Evolutionary conservation across 2,113 vertebrate genomes (phyloP).

Genomic region (Suncus etruscus): DNA sequence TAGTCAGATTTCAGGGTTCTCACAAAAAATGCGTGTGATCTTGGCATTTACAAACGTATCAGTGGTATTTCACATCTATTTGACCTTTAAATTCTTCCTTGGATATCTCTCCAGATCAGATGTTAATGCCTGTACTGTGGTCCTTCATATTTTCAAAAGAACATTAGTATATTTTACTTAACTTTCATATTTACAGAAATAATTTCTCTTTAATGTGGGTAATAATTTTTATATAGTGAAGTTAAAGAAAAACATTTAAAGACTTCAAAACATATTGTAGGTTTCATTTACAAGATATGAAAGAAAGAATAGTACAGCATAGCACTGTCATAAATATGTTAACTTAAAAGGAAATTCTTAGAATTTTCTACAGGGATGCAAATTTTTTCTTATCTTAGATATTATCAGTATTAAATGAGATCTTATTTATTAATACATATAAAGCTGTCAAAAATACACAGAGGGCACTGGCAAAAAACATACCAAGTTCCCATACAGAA

Average conservation of each 20-base stretch:
- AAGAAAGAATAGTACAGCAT: not conserved
- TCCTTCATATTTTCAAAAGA: not conserved
- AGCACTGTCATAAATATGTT: slow-evolving; percentile 12
- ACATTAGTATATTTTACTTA: not conserved
- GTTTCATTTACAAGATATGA: slow-evolving; percentile 49
- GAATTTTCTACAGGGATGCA: slow-evolving; percentile 4
- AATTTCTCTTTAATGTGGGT: not conserved
- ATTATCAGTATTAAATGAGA: slow-evolving; percentile 3
- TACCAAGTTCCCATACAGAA: slow-evolving; percentile 14
- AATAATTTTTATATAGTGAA: not conserved
- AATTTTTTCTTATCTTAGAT: slow-evolving; percentile 13
- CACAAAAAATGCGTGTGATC: not conserved
- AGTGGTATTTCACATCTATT: not conserved
- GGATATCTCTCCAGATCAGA: not conserved
- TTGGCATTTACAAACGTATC: not conserved
- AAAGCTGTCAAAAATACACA: not conserved
- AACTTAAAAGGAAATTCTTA: slow-evolving; percentile 53
- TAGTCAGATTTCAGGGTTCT: not conserved
- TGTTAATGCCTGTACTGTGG: not conserved
- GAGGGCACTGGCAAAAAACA: not conserved
- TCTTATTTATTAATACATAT: not conserved
- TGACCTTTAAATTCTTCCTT: not conserved
- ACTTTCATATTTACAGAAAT: not conserved
- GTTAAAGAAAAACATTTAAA: slow-evolving; percentile 21
- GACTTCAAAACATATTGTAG: not conserved